Conservation (phyloP, 2,888 invertebrate species). For the Merodon equestris region DNA sequence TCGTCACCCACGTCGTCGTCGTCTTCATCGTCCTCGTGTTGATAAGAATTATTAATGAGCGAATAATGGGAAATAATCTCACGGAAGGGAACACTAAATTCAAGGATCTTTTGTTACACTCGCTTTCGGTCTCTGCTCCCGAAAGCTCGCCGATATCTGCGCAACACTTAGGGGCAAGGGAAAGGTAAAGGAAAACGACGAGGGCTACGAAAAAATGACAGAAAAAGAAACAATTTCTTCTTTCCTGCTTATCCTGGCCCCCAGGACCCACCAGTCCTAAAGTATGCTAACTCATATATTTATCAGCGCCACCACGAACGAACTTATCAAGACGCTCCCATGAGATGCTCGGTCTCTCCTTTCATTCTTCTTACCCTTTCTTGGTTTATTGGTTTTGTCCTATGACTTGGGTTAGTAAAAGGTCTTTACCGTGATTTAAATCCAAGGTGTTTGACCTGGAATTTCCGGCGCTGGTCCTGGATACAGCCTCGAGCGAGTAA, state of each 20-base stretch:
- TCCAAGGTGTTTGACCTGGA: constrained; percentile 27
- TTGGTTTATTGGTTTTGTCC: background rate
- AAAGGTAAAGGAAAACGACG: constrained; percentile 20
- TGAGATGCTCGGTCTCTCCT: background rate
- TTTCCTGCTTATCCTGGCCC: background rate
- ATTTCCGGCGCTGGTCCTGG: background rate
- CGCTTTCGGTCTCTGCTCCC: background rate
- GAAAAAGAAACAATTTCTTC: constrained; percentile 13
- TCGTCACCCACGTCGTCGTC: too few species aligned
- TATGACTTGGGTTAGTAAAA: background rate
- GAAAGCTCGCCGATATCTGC: constrained; percentile 45
- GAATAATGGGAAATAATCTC: constrained; percentile 74
- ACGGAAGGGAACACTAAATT: constrained; percentile 69
- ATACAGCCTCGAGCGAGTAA: constrained; percentile 10
- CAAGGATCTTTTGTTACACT: constrained; percentile 58
- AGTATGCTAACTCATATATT: constrained; percentile 49
- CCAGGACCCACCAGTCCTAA: constrained; percentile 31
- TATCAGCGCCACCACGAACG: constrained; percentile 23
- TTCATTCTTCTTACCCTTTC: constrained; percentile 2
- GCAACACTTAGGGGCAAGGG: constrained; percentile 47
- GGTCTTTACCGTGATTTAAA: constrained; percentile 54
- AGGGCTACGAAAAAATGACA: too few species aligned
- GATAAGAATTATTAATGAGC: constrained; percentile 75
- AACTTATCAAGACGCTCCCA: constrained; percentile 63
- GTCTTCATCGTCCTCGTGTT: constrained; percentile 46